These are phyloP conservation scores for Aricia agestis DNA, from an alignment of 1,140 invertebrate genomes.

Conservation along the genomic window DNA sequence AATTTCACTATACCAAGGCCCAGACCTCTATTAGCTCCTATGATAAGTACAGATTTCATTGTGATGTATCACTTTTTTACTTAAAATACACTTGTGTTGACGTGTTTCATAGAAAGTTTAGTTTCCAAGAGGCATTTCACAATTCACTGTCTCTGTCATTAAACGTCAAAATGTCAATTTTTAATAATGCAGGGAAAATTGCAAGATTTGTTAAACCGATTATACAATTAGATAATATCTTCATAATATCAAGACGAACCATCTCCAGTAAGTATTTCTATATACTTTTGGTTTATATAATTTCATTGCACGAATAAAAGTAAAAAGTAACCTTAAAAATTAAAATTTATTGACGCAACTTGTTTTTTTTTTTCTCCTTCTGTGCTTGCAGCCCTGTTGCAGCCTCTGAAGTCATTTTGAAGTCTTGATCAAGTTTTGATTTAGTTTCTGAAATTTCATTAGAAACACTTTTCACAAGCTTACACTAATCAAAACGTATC, in stretches of 20 bases:
- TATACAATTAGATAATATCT: conserved; percentile 38
- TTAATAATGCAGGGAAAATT: conserved; percentile 57
- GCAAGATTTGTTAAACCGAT: conserved; percentile 48
- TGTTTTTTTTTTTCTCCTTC: conserved; percentile 2
- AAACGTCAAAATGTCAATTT: conserved; percentile 68
- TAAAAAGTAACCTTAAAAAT: neutral
- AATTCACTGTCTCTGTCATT: conserved; percentile 51
- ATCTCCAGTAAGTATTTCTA: conserved; percentile 50
- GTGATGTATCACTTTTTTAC: conserved; percentile 30
- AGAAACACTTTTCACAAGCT: too few species aligned
- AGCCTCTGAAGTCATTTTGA: too few species aligned
- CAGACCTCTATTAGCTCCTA: conserved; percentile 91
- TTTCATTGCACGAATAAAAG: conserved; percentile 30
- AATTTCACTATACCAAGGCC: conserved; percentile 90
- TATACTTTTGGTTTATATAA: conserved; percentile 11
- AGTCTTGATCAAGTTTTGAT: too few species aligned
- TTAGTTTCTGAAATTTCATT: too few species aligned
- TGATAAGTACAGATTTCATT: conserved; percentile 90
- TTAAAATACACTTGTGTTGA: conserved; percentile 32
- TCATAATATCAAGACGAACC: conserved; percentile 43
- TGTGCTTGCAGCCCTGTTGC: too few species aligned
- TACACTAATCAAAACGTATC: too few species aligned
- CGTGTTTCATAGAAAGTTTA: conserved; percentile 40
- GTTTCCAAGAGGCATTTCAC: conserved; percentile 28
- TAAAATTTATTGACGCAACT: neutral